Percentiles rank a stretch among this genome's conserved stretches.
phyloP scores from a whole-genome alignment of 2,888 invertebrate species.

The Teleogryllus oceanicus region DNA sequence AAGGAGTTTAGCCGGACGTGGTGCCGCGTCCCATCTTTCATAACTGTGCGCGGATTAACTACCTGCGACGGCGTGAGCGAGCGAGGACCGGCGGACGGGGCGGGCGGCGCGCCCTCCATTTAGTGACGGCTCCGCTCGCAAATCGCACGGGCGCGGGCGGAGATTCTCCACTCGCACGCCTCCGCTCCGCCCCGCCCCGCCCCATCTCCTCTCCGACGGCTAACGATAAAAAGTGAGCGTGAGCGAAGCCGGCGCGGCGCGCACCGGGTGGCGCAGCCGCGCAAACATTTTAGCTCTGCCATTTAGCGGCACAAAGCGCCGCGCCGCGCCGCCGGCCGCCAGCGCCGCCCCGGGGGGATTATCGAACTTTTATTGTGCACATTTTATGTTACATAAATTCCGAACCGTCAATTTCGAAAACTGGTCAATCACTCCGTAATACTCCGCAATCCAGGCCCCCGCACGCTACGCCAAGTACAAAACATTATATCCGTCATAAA shows the following conservation, averaged over 20 bases:
- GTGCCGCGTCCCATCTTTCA: no score
- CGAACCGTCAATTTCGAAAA: slow-evolving; percentile 7
- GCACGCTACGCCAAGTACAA: neutral
- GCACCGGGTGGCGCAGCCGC: neutral
- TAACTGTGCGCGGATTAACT: no score
- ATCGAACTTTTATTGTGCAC: slow-evolving; percentile 6
- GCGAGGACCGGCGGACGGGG: no score
- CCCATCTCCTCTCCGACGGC: neutral
- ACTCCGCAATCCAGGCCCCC: neutral
- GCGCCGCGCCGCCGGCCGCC: neutral
- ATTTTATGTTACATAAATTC: slow-evolving; percentile 18
- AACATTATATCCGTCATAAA: slow-evolving; percentile 9
- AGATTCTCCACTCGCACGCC: neutral
- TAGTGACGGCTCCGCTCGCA: no score
- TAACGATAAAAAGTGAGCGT: neutral
- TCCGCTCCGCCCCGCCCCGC: neutral
- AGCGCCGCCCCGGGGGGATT: neutral
- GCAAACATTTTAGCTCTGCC: neutral
- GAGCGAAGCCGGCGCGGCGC: neutral
- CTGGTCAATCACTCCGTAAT: slow-evolving; percentile 5
- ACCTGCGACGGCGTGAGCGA: no score
- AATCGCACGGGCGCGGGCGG: no score
- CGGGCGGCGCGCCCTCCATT: no score
- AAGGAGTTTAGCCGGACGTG: no score
- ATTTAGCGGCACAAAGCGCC: neutral